Percentiles rank a stretch among this genome's conserved stretches.
Conservation (phyloP, 2,113 vertebrate species). For the Hippopotamus amphibius region DNA sequence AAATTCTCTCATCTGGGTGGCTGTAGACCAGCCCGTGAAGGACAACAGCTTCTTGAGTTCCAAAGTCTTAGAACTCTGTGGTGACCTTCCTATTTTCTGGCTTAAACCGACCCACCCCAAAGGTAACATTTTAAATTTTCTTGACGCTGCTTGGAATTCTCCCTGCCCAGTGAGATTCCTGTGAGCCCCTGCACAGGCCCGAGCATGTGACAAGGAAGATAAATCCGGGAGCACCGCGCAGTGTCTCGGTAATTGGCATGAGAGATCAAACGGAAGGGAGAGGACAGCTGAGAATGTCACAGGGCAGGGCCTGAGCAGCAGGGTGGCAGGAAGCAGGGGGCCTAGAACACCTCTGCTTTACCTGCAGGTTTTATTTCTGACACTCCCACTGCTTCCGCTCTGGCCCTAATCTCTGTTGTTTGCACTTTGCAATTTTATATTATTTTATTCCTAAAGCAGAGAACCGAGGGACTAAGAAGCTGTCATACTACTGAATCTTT, state of each 20-base stretch:
- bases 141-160: neutral
- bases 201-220: neutral
- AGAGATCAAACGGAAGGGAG: neutral
- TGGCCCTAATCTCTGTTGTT: conserved; percentile 48
- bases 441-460: conserved; percentile 38
- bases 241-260: neutral
- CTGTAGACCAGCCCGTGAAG: conserved; percentile 92
- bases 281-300: neutral
- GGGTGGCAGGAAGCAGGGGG: neutral
- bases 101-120: conserved; percentile 91
- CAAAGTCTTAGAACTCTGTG: conserved; percentile 94
- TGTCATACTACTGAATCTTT: conserved; percentile 19
- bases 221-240: neutral
- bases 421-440: conserved; percentile 53
- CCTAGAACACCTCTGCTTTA: neutral
- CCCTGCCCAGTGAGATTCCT: neutral
- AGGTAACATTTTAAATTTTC: conserved; percentile 87
- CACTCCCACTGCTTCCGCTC: neutral
- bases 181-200: neutral
- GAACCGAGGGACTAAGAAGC: conserved; percentile 42
- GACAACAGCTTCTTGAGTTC: conserved; percentile 93
- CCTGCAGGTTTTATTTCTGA: neutral
- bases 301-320: neutral
- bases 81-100: conserved; percentile 95
- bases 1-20: conserved; percentile 94